These are phyloP conservation scores for Lepidothrix coronata DNA, from an alignment of 2,113 vertebrate genomes.

Conservation along the genomic window DNA sequence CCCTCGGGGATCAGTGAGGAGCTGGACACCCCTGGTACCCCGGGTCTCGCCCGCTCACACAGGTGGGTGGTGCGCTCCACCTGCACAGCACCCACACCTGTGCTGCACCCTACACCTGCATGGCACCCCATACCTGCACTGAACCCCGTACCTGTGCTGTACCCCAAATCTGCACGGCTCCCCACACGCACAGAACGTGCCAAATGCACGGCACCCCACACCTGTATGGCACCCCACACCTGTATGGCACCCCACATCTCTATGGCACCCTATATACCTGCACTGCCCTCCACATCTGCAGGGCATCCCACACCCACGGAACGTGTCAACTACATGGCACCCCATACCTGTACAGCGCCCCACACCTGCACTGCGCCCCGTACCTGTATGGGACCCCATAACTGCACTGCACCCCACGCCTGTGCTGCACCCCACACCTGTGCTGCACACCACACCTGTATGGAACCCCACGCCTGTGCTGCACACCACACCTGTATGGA, in stretches of 20 bases:
- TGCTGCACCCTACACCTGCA: neutral
- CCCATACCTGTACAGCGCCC: neutral
- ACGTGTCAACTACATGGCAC: too few relatives aligned
- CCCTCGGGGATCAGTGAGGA: neutral
- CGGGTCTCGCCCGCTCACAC: fast-evolving
- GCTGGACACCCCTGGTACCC: fast-evolving
- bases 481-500: neutral
- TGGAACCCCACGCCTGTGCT: neutral
- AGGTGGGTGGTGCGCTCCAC: neutral
- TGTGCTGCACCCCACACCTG: neutral
- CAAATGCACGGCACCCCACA: too few relatives aligned
- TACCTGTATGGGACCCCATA: neutral
- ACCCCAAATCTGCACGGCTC: too few relatives aligned
- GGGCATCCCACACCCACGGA: too few relatives aligned
- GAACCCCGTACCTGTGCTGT: too few relatives aligned
- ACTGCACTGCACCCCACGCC: neutral
- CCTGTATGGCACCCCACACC: too few relatives aligned
- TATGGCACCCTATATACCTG: too few relatives aligned
- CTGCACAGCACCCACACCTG: neutral
- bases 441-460: neutral
- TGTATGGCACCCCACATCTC: neutral
- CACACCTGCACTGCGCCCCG: neutral
- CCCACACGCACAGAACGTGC: too few relatives aligned
- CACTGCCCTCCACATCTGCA: too few relatives aligned
- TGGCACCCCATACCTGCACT: too few relatives aligned